A percentile compares a stretch with the other conserved stretches of the same genome.
These are phyloP conservation scores for Metaphire vulgaris DNA, from an alignment of 1,140 invertebrate species.

Conservation along the genomic window DNA sequence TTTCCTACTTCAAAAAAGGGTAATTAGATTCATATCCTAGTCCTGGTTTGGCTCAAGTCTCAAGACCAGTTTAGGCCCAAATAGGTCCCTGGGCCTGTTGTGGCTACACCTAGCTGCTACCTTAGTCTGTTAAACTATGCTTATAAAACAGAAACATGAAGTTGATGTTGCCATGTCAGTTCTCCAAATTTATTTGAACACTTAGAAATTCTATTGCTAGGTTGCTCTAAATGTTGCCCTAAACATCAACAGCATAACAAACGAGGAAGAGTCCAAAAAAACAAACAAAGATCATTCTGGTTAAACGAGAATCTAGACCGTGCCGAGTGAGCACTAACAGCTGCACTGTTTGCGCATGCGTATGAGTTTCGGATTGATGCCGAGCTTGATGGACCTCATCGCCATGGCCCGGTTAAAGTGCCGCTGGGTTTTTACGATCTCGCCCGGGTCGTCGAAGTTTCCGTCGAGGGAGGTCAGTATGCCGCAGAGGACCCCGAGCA, in stretches of 20 bases:
- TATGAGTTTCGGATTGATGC: constrained; percentile 53
- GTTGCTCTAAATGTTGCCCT: background rate
- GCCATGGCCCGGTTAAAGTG: constrained; percentile 79
- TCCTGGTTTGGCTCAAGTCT: too few species aligned
- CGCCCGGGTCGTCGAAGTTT: constrained; percentile 53
- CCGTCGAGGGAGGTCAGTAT: constrained; percentile 67
- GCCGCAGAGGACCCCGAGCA: constrained; percentile 66
- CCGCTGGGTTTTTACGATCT: constrained; percentile 64
- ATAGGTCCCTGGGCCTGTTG: too few species aligned
- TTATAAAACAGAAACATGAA: too few species aligned
- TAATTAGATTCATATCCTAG: too few species aligned
- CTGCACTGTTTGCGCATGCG: constrained; percentile 45
- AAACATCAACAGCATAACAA: background rate
- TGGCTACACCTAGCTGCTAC: too few species aligned
- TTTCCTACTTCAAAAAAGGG: too few species aligned
- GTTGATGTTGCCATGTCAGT: too few species aligned
- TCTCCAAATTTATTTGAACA: background rate
- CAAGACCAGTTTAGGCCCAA: too few species aligned
- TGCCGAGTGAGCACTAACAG: constrained; percentile 23
- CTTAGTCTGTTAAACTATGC: too few species aligned
- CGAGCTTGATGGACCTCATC: constrained; percentile 66
- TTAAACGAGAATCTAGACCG: too few species aligned
- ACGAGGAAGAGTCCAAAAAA: background rate
- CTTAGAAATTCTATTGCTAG: background rate
- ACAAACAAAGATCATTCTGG: background rate